Evolutionary conservation across 2,797 vertebrate species (phyloP).

Genomic region (Anas georgica): DNA sequence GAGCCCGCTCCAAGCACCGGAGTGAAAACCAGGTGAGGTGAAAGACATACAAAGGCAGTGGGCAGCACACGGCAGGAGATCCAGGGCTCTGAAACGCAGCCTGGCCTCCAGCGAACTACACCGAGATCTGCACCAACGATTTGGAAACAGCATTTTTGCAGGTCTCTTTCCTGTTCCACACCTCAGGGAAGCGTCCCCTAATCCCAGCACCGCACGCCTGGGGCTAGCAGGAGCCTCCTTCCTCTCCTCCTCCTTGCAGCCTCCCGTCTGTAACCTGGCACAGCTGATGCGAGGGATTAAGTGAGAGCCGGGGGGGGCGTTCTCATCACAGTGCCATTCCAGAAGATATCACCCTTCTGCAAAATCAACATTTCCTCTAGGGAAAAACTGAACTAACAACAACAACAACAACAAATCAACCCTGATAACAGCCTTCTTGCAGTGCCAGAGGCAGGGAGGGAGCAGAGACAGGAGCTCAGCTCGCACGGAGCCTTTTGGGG

Average conservation of each 20-base stretch:
- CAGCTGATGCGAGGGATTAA: background rate
- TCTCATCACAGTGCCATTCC: background rate
- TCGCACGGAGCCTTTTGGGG: fast-evolving
- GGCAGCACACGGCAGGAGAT: background rate
- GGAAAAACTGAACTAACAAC: background rate
- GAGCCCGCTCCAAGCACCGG: fast-evolving
- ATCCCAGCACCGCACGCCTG: fast-evolving
- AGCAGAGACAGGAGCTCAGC: background rate
- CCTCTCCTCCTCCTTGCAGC: background rate
- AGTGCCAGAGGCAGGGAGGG: background rate
- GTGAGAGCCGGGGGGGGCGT: background rate
- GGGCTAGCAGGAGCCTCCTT: background rate
- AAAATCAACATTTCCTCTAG: background rate
- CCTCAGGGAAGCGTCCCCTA: background rate
- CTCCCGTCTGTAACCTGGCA: background rate
- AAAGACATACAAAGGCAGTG: background rate
- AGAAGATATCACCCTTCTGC: background rate
- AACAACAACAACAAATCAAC: too few species aligned
- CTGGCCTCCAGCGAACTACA: background rate
- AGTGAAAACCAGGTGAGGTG: fast-evolving
- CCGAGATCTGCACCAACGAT: background rate
- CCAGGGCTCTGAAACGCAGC: fast-evolving
- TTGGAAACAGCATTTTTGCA: background rate
- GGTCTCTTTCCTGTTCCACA: background rate
- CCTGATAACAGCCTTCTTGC: background rate